Evolutionary conservation across 2,888 invertebrate species (phyloP), one percentile per base, ranked within the genome.

Genomic region (Eilema sororculum): DNA sequence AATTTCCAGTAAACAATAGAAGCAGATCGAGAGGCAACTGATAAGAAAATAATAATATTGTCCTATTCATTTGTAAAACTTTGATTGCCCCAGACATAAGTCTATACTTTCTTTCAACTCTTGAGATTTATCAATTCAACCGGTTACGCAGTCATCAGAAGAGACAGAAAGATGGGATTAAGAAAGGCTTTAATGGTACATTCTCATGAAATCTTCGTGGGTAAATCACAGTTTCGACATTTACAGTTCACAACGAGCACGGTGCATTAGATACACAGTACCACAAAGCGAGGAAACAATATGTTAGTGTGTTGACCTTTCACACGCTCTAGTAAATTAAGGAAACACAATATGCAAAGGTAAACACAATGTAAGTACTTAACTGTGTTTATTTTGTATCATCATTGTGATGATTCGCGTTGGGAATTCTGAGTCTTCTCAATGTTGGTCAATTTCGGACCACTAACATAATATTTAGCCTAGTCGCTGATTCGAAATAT

Each of bases 251-350:
- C 73, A 81, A 76, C 78, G 83, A 79, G 67, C 75, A 68, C 79
- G 72, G 74, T 78, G 60, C 60, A 67, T 30, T 37, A 25, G 79
- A 77, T 83, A 75, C 72, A 41, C 60, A 46, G 61, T 62, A 30
- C 62, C 60, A 56, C 57, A 77, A 78, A 78, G 72, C 74, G 75
- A 73, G 72, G 76, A 72, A 74, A 71, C 66, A 71, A 71, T 77
- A 75, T 72, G 56, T 71, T 68, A 72, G 74, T 80, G 71, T 76
- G 72, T 67, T 83, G 85, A 85, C 84, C 86, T 88, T 87, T 90
- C 89, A 78, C 90, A 88, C 84, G 87, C 75, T 83, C 82, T 73
- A 82, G 76, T 78, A 78, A 84, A 78, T 79, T 77, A 79, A 73
- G 79, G 79, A 81, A 82, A 78, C 68, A 79, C 62, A 68, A 71